A percentile compares a stretch with the other conserved stretches of the same genome.
These are phyloP conservation scores for Sphaeridia pumilis DNA, from an alignment of 2,888 invertebrate genomes.

Conservation along the genomic window DNA sequence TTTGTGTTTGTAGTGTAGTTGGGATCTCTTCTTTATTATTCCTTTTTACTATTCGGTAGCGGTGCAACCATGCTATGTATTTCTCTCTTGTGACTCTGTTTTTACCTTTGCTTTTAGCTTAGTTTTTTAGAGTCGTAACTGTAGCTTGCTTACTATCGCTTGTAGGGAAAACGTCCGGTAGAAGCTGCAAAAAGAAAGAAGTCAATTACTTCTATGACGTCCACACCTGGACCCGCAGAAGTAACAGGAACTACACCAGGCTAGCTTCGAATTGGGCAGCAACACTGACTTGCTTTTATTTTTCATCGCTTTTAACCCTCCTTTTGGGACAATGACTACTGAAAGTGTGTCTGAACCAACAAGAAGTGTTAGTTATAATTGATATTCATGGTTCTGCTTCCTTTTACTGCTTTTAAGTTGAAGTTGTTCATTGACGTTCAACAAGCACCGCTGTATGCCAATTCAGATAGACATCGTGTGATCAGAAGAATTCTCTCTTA, in stretches of 20 bases:
- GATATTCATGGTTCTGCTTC: no score
- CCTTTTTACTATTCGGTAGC: background rate
- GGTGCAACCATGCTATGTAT: background rate
- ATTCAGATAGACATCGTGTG: no score
- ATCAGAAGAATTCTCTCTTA: no score
- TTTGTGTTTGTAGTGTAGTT: background rate
- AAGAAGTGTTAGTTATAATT: no score
- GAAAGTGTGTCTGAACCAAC: no score
- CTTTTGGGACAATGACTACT: no score
- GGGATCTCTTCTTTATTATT: background rate
- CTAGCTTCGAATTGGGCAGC: background rate
- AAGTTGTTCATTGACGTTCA: no score
- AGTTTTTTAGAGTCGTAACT: background rate
- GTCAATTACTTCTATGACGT: background rate
- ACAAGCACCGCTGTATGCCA: no score
- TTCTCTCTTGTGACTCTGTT: background rate
- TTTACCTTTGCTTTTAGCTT: background rate
- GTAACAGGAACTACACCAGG: background rate
- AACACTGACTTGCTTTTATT: background rate
- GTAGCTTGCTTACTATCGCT: background rate
- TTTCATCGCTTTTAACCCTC: no score
- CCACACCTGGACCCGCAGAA: background rate
- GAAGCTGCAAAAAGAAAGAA: no score
- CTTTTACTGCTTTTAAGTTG: no score
- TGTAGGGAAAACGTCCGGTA: slow-evolving; percentile 5